Evolutionary conservation across 1,140 invertebrate species (phyloP).

Genomic region (Heliothis subflexa): DNA sequence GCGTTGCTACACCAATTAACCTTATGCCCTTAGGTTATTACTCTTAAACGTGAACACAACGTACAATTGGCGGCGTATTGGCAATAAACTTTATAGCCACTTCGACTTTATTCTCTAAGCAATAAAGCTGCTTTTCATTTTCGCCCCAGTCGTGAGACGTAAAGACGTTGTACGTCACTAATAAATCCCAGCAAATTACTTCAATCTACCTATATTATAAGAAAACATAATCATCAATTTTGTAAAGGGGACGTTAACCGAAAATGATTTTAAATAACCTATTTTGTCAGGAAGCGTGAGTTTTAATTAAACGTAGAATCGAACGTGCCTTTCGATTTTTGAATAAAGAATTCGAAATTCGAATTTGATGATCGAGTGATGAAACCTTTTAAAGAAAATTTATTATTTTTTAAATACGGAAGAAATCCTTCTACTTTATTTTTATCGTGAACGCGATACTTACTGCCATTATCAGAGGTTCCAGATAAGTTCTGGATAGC

Average conservation of each 20-base stretch:
- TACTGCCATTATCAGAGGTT: no score
- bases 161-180: constrained; percentile 44
- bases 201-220: constrained; percentile 50
- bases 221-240: constrained; percentile 26
- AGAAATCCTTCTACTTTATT: not conserved
- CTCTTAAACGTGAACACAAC: constrained; percentile 37
- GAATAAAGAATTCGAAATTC: not conserved
- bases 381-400: not conserved
- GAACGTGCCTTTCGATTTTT: not conserved
- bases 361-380: not conserved
- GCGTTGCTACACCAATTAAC: constrained; percentile 31
- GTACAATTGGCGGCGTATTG: constrained; percentile 48
- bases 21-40: constrained; percentile 22
- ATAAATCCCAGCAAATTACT: constrained; percentile 62
- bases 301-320: constrained; percentile 7
- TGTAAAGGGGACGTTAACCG: not conserved
- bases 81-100: constrained; percentile 63
- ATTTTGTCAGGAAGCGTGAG: not conserved
- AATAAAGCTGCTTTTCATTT: constrained; percentile 71
- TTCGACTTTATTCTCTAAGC: constrained; percentile 61
- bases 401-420: not conserved
- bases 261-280: constrained; percentile 3
- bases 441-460: no score
- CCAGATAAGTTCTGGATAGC: no score
- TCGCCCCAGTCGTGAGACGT: constrained; percentile 26